Base-by-base conservation (phyloP, 2,888 invertebrate genomes). In the Platynereis dumerilii region DNA sequence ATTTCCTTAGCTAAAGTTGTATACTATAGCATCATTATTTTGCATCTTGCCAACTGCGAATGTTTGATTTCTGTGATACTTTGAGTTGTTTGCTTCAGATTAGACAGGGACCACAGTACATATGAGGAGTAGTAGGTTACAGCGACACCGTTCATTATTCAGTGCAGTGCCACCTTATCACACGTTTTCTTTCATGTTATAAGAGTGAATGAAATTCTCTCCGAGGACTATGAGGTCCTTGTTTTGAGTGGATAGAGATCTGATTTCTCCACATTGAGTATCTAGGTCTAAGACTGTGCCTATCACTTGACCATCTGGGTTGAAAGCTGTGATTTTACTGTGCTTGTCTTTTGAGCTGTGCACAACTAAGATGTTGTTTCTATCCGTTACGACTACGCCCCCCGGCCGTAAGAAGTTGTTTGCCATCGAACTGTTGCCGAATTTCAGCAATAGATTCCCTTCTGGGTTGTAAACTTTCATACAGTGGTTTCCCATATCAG, bases 401-500 rank as follows among this genome's bases (percentile, higher is more conserved):
- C 48, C 48, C 3, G 48, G 48, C 48, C 48, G 5, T n/a, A 20
- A 20, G 48, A 48, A 48, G 17, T 22, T 48, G n/a, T 48, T 22
- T 12, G 20, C 48, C n/a, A 22, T 48, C 10, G 22, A 20, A n/a
- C 20, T 20, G 7, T 48, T n/a, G 5, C 48, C 48, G 17, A 48
- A 48, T 48, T 48, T 48, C 20, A 48, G 48, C 22, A 48, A 48
- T n/a, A 48, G n/a, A 7, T 48, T n/a, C 7, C 10, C 48, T 20
- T n/a, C n/a, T 5, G 3, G 5, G 48, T 48, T 22, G 22, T 20
- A 48, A 3, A 48, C 22, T 48, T 48, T 48, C 7, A 48, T 22
- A n/a, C 48, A 48, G 48, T 48, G 48, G n/a, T 48, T 48, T 5
- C 48, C 48, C 22, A 22, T 48, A n/a, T 48, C 48, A 7, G 48